A percentile compares a stretch with the other conserved stretches of the same genome.
Evolutionary conservation across 2,797 vertebrate species (phyloP).

Genomic region (Lepus townsendii): DNA sequence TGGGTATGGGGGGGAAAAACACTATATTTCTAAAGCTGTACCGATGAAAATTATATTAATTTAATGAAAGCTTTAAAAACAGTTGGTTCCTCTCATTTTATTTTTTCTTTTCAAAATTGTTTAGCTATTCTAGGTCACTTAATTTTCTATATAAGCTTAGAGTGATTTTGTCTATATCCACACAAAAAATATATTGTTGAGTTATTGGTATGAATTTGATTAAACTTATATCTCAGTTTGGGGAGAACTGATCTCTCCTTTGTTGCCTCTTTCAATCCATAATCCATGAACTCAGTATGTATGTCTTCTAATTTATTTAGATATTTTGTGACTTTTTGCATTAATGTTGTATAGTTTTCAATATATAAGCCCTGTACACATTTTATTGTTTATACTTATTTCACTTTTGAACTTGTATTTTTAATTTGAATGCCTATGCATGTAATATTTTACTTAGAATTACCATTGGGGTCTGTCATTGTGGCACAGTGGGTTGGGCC

Average conservation of each 20-base stretch:
- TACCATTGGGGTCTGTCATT: too few species aligned
- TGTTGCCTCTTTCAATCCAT: background rate
- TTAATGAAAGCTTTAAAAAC: too few species aligned
- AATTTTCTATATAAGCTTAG: background rate
- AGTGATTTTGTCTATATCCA: background rate
- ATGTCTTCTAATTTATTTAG: background rate
- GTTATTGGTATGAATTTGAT: background rate
- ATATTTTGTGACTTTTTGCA: background rate
- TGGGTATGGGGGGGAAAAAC: too few species aligned
- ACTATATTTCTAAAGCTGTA: too few species aligned
- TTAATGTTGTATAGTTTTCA: background rate
- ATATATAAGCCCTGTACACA: too few species aligned
- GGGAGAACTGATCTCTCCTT: background rate
- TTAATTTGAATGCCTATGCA: background rate
- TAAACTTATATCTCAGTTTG: background rate
- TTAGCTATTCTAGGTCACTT: background rate
- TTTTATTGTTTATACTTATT: background rate
- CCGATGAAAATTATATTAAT: too few species aligned
- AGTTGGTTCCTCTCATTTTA: background rate
- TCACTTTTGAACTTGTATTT: background rate
- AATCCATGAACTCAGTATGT: background rate
- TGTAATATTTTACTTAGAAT: background rate
- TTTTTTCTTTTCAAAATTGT: background rate
- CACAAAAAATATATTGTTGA: background rate
- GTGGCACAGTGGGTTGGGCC: too few species aligned